phyloP scores from a whole-genome alignment of 1,140 invertebrate species.

The Drosophila bocki region DNA sequence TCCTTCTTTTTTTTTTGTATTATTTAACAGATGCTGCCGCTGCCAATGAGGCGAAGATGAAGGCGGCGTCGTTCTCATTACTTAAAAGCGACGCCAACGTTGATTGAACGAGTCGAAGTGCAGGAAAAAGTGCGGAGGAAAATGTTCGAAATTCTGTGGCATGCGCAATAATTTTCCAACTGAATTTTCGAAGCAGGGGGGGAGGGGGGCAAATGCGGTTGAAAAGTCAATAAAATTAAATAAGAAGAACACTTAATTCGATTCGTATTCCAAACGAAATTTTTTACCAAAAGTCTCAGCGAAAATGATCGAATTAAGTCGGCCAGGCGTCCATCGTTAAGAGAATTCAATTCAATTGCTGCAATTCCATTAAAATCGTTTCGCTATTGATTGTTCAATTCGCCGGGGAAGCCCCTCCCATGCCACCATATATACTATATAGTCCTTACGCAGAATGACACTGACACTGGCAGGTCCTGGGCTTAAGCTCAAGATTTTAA shows the following conservation, averaged over 20 bases:
- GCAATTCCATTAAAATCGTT: constrained; percentile 34
- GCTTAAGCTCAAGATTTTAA: constrained; percentile 10
- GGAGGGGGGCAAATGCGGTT: constrained; percentile 8
- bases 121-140: background rate
- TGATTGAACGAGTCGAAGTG: constrained; percentile 32
- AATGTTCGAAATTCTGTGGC: constrained; percentile 4
- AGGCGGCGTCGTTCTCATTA: constrained; percentile 46
- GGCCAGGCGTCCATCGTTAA: constrained; percentile 6
- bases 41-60: constrained; percentile 51
- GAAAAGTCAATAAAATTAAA: constrained; percentile 40
- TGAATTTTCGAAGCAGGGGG: background rate
- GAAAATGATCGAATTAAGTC: constrained; percentile 38
- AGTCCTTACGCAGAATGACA: no score
- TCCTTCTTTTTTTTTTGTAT: constrained; percentile 13
- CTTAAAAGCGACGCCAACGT: constrained; percentile 44
- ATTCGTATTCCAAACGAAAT: background rate
- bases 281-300: background rate
- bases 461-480: background rate
- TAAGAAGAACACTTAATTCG: constrained; percentile 24
- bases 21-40: constrained; percentile 45
- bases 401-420: background rate
- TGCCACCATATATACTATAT: background rate
- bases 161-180: constrained; percentile 27
- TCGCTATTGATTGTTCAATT: constrained; percentile 32
- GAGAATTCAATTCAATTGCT: constrained; percentile 37